These are phyloP conservation scores for Aldrovandia affinis DNA, from an alignment of 2,797 vertebrate species.

Conservation along the genomic window DNA sequence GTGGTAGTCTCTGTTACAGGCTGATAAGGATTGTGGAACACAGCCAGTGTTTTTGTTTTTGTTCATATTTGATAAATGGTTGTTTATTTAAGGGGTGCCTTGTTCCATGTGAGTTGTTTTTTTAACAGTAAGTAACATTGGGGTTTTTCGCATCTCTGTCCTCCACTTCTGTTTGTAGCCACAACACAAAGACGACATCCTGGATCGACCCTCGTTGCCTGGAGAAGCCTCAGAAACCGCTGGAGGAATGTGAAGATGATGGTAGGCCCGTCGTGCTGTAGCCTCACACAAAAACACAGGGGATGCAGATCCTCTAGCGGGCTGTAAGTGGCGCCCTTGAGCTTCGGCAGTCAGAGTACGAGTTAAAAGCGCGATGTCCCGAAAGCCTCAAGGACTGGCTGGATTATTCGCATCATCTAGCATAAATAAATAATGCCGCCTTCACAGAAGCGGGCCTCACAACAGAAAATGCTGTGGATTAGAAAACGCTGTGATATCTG, in stretches of 20 bases:
- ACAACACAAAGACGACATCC: constrained; percentile 98
- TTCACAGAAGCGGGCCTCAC: constrained; percentile 5
- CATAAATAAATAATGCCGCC: constrained; percentile 37
- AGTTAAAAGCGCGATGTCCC: constrained; percentile 31
- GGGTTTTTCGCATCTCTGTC: constrained; percentile 33
- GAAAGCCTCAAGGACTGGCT: constrained; percentile 36
- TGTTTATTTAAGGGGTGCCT: neutral
- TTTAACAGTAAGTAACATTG: constrained; percentile 10
- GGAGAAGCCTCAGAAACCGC: constrained; percentile 97
- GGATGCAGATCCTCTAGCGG: constrained; percentile 20
- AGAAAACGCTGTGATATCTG: neutral
- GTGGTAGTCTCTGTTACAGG: no score
- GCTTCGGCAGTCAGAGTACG: constrained; percentile 36
- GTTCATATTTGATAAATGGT: neutral
- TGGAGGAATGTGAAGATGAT: constrained; percentile 99
- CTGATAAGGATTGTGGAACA: neutral
- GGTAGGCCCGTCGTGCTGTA: constrained; percentile 71
- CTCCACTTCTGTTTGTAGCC: constrained; percentile 74
- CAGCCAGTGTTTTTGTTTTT: neutral
- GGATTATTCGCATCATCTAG: constrained; percentile 45
- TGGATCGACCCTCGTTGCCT: constrained; percentile 99
- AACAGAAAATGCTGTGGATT: constrained; percentile 18
- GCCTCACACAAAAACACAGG: constrained; percentile 4
- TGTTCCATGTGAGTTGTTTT: neutral
- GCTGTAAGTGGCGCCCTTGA: constrained; percentile 70